Percentiles rank a stretch among this genome's conserved stretches.
Evolutionary conservation across 2,888 invertebrate genomes (phyloP).

Genomic region (Diaprepes abbreviatus): DNA sequence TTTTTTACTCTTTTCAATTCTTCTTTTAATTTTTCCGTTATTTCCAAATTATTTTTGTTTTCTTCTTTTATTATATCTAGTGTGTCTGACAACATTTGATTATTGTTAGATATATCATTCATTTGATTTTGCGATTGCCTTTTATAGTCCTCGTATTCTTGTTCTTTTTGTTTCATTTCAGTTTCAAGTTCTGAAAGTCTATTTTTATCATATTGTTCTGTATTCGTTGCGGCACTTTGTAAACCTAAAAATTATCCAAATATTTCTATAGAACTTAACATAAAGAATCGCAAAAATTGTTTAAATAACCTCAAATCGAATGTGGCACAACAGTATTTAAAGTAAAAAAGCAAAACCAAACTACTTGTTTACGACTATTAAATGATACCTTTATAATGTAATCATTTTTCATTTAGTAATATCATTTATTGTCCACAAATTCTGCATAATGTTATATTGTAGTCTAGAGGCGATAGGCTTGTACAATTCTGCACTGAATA

Average conservation of each 20-base stretch:
- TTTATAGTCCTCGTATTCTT: constrained; percentile 18
- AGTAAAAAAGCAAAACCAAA: too few species aligned
- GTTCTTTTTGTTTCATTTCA: neutral
- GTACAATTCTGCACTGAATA: too few species aligned
- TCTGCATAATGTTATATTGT: too few species aligned
- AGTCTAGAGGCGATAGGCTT: too few species aligned
- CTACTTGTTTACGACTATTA: too few species aligned
- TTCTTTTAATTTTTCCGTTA: constrained; percentile 17
- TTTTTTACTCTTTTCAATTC: constrained; percentile 30
- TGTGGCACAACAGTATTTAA: too few species aligned
- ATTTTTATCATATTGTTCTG: neutral
- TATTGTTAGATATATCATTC: constrained; percentile 29
- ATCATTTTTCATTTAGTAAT: too few species aligned
- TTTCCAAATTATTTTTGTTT: constrained; percentile 40
- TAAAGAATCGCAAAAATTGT: too few species aligned
- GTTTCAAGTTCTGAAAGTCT: neutral
- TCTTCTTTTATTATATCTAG: constrained; percentile 31
- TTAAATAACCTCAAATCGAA: too few species aligned
- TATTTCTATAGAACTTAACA: too few species aligned
- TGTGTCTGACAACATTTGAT: constrained; percentile 36
- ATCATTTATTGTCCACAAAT: too few species aligned
- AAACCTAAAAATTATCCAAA: neutral
- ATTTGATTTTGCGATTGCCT: constrained; percentile 17
- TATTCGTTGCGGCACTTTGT: neutral
- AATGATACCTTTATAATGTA: too few species aligned